Evolutionary conservation across 1,140 invertebrate genomes (phyloP), one percentile per base, ranked within the genome.

Genomic region (Apis florea): DNA sequence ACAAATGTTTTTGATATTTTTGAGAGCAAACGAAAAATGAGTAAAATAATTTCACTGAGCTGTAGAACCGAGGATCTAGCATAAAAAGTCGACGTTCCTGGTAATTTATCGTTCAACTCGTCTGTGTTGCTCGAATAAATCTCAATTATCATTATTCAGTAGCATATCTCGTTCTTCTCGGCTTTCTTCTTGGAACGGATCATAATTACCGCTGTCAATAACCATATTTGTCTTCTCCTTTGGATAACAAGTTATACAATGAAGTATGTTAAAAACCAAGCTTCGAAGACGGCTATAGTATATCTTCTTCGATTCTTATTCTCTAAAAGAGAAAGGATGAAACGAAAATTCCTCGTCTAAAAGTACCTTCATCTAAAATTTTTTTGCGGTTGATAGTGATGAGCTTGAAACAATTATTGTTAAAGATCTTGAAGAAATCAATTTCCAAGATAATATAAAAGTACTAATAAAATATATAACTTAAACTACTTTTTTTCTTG

Each of bases 61-160:
- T 19, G 24, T 9, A 51, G n/a, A n/a, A 74, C 24, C 40, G 13
- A 47, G 56, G 8, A 24, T 67, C n/a, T 71, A 31, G 2, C 24
- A 31, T 24, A 5, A 61, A 72, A 70, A 78, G 26, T 5, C 17
- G n/a, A 11, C 26, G 24, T 54, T 47, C 15, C 56, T 17, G 24
- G 11, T 24, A 3, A 26, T 21, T 51, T 79, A 54, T 79, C 58
- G 49, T 61, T 70, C 58, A 24, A 17, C 21, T 0, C 21, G 56
- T 49, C 47, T 68, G n/a, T 51, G 17, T 58, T 71, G 58, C 59
- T 79, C 49, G 58, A 72, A 40, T 72, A 72, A 79, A 79, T 72
- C 77, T 63, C 59, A 53, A 72, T 54, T 64, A 73, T 59, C 69
- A 79, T 79, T 64, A 79, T 72, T 79, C 69, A 79, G 31, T 5